Base-by-base conservation (phyloP, 1,140 invertebrate genomes). In the Tyrophagus putrescentiae region DNA sequence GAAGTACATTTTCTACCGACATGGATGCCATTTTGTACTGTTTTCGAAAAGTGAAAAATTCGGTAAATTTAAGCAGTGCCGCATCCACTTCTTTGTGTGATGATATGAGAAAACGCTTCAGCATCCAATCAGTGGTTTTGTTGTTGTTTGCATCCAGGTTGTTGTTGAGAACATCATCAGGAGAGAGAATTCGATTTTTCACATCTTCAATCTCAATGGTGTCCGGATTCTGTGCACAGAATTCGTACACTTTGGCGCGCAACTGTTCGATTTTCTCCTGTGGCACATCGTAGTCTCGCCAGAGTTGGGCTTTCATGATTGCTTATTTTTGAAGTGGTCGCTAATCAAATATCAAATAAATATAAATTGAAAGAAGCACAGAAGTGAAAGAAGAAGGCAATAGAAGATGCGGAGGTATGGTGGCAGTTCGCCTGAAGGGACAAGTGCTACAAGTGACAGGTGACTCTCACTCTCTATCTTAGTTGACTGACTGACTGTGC, bases 31-130 rank as follows among this genome's bases (percentile, higher is more conserved):
- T 18, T 32, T 33, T 34, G 39, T 45, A 56, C 13, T 56, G 9
- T 11, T 57, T 57, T 28, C 56, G 32, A 57, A 16, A 57, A 27
- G 21, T 57, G n/a, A 4, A 57, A 39, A 57, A 57, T 57, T 42
- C 2, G 3, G 29, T 9, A 28, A 57, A 57, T 28, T 27, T 50
- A 16, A 41, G 16, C 25, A 57, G 21, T 48, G 33, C 56, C 28
- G 13, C 28, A 33, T 54, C 52, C 13, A 54, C 52, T 21, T 54
- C 27, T 32, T 27, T 13, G 25, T 54, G 52, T 3, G 13, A 13
- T 18, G 52, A 13, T 34, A 54, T 54, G 18, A 54, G 2, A 13
- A 54, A 54, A 32, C 52, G 52, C 39, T 54, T 54, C 3, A 54
- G 25, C 52, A 54, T 54, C 52, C 52, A 54, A 54, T 54, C 52